Percentiles rank a stretch among this genome's conserved stretches.
Conservation (phyloP, 2,113 vertebrate species). For the Bos indicus region DNA sequence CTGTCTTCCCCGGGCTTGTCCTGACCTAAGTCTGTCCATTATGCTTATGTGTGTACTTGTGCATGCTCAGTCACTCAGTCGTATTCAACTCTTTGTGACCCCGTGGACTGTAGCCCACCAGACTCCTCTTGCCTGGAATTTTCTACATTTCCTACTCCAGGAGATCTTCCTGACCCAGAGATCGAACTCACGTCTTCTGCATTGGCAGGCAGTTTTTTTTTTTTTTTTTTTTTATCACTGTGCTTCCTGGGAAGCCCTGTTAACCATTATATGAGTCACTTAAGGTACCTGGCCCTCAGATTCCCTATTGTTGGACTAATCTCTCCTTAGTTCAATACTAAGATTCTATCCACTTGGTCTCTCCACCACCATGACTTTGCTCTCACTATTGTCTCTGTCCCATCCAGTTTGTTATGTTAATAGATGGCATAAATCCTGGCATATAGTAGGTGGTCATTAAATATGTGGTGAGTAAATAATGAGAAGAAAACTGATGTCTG, state of each 20-base stretch:
- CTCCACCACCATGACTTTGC: background rate
- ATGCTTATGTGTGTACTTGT: background rate
- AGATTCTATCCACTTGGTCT: background rate
- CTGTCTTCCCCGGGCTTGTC: background rate
- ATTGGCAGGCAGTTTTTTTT: background rate
- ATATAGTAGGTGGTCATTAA: background rate
- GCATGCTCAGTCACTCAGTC: background rate
- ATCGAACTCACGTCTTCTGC: background rate
- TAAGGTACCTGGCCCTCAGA: background rate
- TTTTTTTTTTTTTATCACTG: background rate
- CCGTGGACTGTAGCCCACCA: background rate
- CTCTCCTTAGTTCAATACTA: background rate
- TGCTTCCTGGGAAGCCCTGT: background rate
- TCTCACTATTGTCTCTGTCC: background rate
- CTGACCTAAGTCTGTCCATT: background rate
- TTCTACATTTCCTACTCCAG: background rate
- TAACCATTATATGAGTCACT: background rate
- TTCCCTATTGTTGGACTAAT: background rate
- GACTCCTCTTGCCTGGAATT: background rate
- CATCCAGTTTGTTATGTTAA: background rate
- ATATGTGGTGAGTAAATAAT: background rate
- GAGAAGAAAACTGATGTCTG: background rate
- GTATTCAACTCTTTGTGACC: background rate
- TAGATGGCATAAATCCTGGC: background rate
- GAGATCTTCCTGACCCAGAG: background rate